Percentiles rank a stretch among this genome's conserved stretches.
phyloP scores from a whole-genome alignment of 2,888 invertebrate genomes.

The Hofmannophila pseudospretella region DNA sequence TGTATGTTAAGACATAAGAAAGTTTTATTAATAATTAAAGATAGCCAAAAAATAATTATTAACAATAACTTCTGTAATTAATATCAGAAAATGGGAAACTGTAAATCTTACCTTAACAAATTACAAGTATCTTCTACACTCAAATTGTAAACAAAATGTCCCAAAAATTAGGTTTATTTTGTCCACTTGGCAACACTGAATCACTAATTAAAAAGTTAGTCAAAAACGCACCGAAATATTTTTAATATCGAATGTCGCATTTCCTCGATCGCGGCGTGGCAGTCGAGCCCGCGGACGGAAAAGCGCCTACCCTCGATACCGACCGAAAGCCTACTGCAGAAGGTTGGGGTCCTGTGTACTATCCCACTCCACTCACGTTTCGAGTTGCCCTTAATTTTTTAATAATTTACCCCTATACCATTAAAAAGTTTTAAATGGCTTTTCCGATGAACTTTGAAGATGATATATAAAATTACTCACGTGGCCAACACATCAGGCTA shows the following conservation, averaged over 20 bases:
- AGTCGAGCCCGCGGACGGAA: slow-evolving; percentile 10
- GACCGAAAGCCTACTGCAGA: slow-evolving; percentile 51
- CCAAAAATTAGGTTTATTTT: background rate
- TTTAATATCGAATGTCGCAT: slow-evolving; percentile 14
- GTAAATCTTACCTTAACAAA: slow-evolving; percentile 13
- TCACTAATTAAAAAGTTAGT: background rate
- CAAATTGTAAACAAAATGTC: background rate
- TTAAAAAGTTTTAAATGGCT: too few relatives aligned
- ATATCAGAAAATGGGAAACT: slow-evolving; percentile 11
- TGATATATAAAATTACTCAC: too few relatives aligned
- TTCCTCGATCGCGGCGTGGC: slow-evolving; percentile 2
- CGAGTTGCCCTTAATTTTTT: too few relatives aligned
- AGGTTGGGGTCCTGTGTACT: slow-evolving; percentile 17
- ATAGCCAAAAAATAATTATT: too few relatives aligned
- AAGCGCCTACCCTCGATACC: slow-evolving; percentile 29
- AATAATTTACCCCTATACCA: too few relatives aligned
- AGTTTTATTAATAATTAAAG: too few relatives aligned
- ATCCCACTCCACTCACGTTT: too few relatives aligned
- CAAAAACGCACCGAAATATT: background rate
- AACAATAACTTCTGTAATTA: too few relatives aligned
- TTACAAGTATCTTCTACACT: background rate
- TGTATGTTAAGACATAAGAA: too few relatives aligned
- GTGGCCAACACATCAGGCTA: too few relatives aligned
- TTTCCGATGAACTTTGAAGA: too few relatives aligned
- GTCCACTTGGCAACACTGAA: background rate